Evolutionary conservation across 2,888 invertebrate genomes (phyloP).

Genomic region (Spisula solida): DNA sequence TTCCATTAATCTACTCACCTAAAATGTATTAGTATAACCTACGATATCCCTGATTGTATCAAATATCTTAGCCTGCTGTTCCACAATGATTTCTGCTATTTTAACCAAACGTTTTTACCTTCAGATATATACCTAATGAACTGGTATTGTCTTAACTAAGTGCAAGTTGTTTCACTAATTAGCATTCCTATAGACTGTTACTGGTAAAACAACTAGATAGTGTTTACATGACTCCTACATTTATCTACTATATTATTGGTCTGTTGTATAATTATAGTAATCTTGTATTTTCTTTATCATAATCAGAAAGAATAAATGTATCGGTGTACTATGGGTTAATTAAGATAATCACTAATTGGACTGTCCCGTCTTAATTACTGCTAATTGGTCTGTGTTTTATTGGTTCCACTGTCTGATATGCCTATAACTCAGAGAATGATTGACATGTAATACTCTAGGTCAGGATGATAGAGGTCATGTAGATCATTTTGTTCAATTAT

Average conservation of each 20-base stretch:
- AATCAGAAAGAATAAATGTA: neutral
- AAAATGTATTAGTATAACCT: no score
- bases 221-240: neutral
- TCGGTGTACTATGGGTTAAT: neutral
- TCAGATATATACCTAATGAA: no score
- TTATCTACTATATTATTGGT: neutral
- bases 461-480: neutral
- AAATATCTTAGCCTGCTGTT: no score
- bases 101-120: no score
- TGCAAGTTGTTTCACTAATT: no score
- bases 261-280: neutral
- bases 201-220: neutral
- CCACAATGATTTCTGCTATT: no score
- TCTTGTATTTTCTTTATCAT: neutral
- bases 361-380: neutral
- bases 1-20: no score
- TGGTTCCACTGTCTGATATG: neutral
- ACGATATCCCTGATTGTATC: no score
- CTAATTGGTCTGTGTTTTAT: neutral
- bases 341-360: slow-evolving; percentile 6
- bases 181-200: no score
- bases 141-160: no score
- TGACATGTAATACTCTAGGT: neutral
- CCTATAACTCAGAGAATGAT: neutral
- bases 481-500: no score